These are phyloP conservation scores for Helicoverpa zea DNA, from an alignment of 1,140 invertebrate species.

Conservation along the genomic window DNA sequence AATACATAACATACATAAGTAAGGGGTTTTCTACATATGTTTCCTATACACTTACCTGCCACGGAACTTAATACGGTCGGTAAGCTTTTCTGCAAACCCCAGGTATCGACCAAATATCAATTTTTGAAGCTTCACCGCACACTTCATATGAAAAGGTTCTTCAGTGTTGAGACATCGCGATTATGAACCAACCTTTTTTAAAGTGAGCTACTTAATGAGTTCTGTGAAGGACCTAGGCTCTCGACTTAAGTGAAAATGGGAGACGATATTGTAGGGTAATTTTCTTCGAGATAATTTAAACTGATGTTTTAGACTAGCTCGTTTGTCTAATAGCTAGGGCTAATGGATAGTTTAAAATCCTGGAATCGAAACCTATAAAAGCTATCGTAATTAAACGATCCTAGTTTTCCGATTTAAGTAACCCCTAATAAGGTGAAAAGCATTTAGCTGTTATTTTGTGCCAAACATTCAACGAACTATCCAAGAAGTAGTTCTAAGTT, in stretches of 20 bases:
- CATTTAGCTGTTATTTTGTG: too few species aligned
- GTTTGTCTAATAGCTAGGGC: too few species aligned
- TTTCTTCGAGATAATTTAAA: too few species aligned
- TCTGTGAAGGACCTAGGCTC: not conserved
- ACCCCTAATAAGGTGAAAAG: too few species aligned
- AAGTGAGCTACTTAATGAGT: conserved; percentile 29
- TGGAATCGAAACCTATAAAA: too few species aligned
- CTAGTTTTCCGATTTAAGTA: too few species aligned
- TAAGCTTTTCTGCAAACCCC: conserved; percentile 44
- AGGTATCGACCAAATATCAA: conserved; percentile 51
- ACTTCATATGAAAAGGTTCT: conserved; percentile 48
- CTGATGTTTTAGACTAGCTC: too few species aligned
- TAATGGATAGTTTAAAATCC: too few species aligned
- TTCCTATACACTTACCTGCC: conserved; percentile 3
- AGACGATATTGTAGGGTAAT: not conserved
- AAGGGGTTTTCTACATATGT: conserved; percentile 13
- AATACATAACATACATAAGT: not conserved
- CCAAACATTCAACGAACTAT: too few species aligned
- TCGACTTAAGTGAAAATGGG: not conserved
- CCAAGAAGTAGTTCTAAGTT: too few species aligned
- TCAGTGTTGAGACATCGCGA: conserved; percentile 14
- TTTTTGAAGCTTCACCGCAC: conserved; percentile 50
- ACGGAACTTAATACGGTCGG: conserved; percentile 33
- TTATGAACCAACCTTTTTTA: conserved; percentile 26
- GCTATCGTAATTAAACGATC: too few species aligned